Percentiles rank a stretch among this genome's conserved stretches.
Conservation (phyloP, 2,113 vertebrate species). For the Anarhynchus alexandrinus region DNA sequence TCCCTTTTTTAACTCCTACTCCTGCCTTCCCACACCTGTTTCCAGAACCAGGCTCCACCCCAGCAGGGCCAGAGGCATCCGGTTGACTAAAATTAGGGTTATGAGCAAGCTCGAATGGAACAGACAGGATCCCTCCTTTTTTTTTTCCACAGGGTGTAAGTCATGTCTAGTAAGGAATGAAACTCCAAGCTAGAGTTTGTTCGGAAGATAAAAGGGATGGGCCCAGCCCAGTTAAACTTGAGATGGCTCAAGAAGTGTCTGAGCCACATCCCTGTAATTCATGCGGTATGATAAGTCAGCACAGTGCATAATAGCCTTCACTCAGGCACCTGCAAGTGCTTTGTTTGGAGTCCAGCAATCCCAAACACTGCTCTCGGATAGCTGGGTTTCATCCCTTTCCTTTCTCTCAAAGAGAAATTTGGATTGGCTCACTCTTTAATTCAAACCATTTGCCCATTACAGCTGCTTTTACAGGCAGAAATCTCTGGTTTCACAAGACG, state of each 20-base stretch:
- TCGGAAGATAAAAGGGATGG: conserved; percentile 47
- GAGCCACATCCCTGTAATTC: conserved; percentile 38
- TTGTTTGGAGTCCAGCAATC: conserved; percentile 20
- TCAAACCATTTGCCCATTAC: conserved; percentile 40
- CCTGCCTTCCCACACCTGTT: neutral
- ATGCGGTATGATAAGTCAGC: conserved; percentile 14
- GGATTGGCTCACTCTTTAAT: conserved; percentile 38
- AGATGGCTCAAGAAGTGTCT: conserved; percentile 39
- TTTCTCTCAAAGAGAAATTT: conserved; percentile 3
- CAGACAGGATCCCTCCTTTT: neutral
- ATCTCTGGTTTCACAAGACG: neutral
- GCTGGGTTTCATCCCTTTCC: neutral
- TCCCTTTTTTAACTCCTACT: neutral
- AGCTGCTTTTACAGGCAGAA: conserved; percentile 16
- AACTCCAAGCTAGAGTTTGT: conserved; percentile 11
- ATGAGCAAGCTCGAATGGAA: conserved; percentile 15
- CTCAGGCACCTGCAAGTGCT: conserved; percentile 42
- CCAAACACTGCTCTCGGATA: neutral
- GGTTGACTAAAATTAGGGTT: neutral
- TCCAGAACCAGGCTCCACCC: neutral
- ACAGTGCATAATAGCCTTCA: neutral
- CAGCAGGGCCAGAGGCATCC: neutral
- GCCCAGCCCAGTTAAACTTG: conserved; percentile 34
- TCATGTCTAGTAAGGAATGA: neutral
- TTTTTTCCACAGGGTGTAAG: conserved; percentile 30